phyloP scores from a whole-genome alignment of 1,140 invertebrate species.

The Eciton burchellii region DNA sequence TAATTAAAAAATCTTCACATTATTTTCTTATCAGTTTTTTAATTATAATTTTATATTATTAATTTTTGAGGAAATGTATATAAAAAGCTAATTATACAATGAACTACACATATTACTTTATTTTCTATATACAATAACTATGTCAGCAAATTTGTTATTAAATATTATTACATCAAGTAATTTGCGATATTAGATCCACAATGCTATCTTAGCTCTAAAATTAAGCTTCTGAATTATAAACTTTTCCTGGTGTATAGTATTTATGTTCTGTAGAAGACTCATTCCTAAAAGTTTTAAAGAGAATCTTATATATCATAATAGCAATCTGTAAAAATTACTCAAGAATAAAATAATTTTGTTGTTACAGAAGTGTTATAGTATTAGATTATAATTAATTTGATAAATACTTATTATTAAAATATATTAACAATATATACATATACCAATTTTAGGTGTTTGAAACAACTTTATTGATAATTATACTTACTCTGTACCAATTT shows the following conservation, averaged over 20 bases:
- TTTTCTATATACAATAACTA: constrained; percentile 41
- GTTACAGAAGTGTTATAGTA: not conserved
- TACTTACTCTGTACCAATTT: constrained; percentile 51
- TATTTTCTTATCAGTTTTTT: not conserved
- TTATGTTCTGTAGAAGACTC: not conserved
- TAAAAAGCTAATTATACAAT: not conserved
- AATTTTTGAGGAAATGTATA: not conserved
- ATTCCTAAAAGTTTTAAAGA: constrained; percentile 53
- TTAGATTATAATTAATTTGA: not conserved
- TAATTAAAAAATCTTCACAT: too few relatives aligned
- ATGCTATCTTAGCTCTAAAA: not conserved
- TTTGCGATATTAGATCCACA: not conserved
- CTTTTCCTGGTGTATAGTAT: constrained; percentile 31
- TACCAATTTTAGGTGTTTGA: constrained; percentile 16
- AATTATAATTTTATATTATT: constrained; percentile 11
- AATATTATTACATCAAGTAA: constrained; percentile 16
- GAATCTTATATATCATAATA: not conserved
- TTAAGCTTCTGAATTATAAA: not conserved
- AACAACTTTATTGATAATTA: not conserved
- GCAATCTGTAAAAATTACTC: not conserved
- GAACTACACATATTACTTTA: constrained; percentile 39
- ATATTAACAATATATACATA: not conserved
- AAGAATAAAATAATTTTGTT: not conserved
- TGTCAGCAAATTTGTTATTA: constrained; percentile 3
- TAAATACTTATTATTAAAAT: not conserved